Evolutionary conservation across 2,113 vertebrate genomes (phyloP).

Genomic region (Dipodomys merriami): DNA sequence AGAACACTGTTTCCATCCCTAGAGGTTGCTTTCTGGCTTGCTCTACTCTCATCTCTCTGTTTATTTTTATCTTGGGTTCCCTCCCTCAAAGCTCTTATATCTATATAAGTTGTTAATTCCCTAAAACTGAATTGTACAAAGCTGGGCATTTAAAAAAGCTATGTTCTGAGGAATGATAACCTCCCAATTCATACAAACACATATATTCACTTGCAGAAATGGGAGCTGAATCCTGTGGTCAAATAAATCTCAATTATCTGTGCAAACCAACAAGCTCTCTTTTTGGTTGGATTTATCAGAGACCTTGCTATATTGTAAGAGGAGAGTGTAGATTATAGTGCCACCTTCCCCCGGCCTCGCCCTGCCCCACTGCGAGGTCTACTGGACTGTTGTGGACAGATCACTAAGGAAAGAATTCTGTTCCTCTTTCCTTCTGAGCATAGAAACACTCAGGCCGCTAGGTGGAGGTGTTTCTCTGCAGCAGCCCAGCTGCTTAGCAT

Average conservation of each 20-base stretch:
- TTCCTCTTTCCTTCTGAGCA: not conserved
- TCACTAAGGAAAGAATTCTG: not conserved
- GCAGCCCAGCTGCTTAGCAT: rapidly evolving
- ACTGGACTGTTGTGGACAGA: not conserved
- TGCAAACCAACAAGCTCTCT: not conserved
- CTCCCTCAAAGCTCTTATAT: not conserved
- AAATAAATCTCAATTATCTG: not conserved
- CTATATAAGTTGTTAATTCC: not conserved
- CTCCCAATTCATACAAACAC: not conserved
- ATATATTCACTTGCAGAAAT: not conserved
- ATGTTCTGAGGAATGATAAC: not conserved
- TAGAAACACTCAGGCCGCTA: not conserved
- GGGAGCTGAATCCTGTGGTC: not conserved
- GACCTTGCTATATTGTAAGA: not conserved
- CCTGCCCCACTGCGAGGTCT: not conserved
- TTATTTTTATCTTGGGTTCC: no score
- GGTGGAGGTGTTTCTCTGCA: conserved; percentile 62
- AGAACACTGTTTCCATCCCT: no score
- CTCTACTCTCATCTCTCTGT: not conserved
- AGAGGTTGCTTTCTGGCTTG: not conserved
- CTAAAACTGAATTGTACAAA: not conserved
- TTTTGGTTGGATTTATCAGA: not conserved
- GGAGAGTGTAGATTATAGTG: not conserved
- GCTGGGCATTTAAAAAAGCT: no score
- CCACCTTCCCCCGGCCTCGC: no score